phyloP scores from a whole-genome alignment of 2,113 vertebrate species.

The Agelaius tricolor region DNA sequence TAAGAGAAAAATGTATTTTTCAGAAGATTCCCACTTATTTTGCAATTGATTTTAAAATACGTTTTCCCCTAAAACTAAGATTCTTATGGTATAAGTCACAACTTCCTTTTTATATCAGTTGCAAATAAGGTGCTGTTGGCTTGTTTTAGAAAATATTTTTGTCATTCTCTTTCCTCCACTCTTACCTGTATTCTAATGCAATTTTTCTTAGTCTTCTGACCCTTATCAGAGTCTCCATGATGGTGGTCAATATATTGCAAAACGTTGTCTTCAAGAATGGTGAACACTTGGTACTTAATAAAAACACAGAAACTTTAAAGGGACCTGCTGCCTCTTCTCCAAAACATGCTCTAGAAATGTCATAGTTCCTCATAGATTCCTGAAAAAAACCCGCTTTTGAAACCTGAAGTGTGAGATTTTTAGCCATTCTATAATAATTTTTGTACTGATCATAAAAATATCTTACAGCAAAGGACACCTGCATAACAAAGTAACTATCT shows the following conservation, averaged over 20 bases:
- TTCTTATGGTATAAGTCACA: neutral
- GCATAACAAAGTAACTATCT: neutral
- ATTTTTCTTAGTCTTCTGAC: neutral
- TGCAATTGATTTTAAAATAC: neutral
- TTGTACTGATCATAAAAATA: neutral
- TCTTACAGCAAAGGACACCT: neutral
- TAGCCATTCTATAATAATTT: neutral
- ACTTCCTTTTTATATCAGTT: neutral
- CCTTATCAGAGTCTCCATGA: neutral
- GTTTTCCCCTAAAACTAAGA: neutral
- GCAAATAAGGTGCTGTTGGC: fast-evolving
- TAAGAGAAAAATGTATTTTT: neutral
- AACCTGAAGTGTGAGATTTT: neutral
- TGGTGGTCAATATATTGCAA: neutral
- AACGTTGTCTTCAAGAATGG: neutral
- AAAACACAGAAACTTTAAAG: neutral
- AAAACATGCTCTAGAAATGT: neutral
- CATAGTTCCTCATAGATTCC: neutral
- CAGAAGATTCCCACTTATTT: neutral
- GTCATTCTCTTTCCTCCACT: neutral
- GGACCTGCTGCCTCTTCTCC: neutral
- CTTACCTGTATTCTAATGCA: neutral
- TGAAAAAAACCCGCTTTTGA: neutral
- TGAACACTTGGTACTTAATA: neutral
- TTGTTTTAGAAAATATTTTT: neutral